These are phyloP conservation scores for Drosophila maculinotata DNA, from an alignment of 2,888 invertebrate genomes.

Conservation along the genomic window DNA sequence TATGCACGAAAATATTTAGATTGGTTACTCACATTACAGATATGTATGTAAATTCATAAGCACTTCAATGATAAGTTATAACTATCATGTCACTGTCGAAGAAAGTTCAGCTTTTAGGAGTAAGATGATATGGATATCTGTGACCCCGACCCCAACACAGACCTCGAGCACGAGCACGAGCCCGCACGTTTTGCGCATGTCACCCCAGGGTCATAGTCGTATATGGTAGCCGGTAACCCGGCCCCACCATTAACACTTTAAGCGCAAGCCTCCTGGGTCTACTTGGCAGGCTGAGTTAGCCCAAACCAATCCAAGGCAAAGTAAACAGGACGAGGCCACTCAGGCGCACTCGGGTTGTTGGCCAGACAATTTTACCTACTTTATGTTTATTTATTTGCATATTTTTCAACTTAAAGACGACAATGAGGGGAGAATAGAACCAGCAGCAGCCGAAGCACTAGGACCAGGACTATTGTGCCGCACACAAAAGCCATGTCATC, in stretches of 20 bases:
- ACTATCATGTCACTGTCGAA: slow-evolving; percentile 37
- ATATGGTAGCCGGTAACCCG: slow-evolving; percentile 37
- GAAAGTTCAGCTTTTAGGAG: slow-evolving; percentile 39
- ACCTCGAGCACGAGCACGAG: no score
- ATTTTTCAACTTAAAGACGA: slow-evolving; percentile 79
- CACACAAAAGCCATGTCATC: slow-evolving; percentile 55
- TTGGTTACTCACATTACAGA: slow-evolving; percentile 11
- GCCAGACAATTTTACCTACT: slow-evolving; percentile 79
- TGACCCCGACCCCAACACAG: slow-evolving; percentile 19
- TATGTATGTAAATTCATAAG: slow-evolving; percentile 40
- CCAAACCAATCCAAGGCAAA: slow-evolving; percentile 28
- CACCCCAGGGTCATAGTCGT: slow-evolving; percentile 60
- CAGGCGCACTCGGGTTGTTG: slow-evolving; percentile 69
- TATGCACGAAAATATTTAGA: slow-evolving; percentile 1
- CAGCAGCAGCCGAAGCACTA: slow-evolving; percentile 21
- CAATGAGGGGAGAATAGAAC: slow-evolving; percentile 50
- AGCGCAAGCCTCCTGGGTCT: slow-evolving; percentile 63
- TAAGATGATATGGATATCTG: slow-evolving; percentile 44
- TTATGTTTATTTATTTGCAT: slow-evolving; percentile 76
- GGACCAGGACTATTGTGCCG: slow-evolving; percentile 56
- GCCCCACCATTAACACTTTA: slow-evolving; percentile 68
- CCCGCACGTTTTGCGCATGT: slow-evolving; percentile 36
- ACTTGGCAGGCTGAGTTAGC: slow-evolving; percentile 48
- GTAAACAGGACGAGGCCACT: slow-evolving; percentile 54
- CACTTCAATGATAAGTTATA: slow-evolving; percentile 40